Base-by-base conservation (phyloP, 2,888 invertebrate genomes). In the Nomada ferruginata region DNA sequence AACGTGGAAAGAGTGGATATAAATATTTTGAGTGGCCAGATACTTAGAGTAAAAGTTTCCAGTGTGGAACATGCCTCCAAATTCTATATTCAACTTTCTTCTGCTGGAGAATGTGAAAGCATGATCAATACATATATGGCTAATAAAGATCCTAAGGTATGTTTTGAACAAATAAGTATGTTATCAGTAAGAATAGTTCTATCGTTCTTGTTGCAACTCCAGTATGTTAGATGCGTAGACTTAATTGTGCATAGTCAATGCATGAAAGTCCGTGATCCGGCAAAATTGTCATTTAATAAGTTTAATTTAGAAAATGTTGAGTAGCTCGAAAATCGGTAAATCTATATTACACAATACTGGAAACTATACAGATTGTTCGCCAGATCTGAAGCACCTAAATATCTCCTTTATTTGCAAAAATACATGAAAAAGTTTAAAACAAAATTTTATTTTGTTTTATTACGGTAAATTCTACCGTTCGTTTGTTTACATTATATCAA, bases 81-180 rank as follows among this genome's bases (percentile, higher is more conserved):
- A 79, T 94, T 95, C 86, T 92, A 93, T 76, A 89, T 95, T 78
- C 93, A 94, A 44, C 90, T 95, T 52, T 93, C 94, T 76, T 93
- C 93, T 20, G 94, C 93, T 9, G 85, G 84, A 29, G 87, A 90
- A 7, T 90, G 90, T 71, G 89, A 92, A 52, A 84, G 90, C 59
- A 79, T 82, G 23, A 86, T 93, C 3, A 79, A 91, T n/a, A 66
- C 77, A 18, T 93, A 87, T 57, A 92, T 93, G 92, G 72, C 86
- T 65, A 71, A 87, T 10, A 88, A 88, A 63, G 84, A 92, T 86
- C 80, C 87, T 1, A 64, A 91, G 91, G 94, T 94, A 90, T 76
- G 87, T 64, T 74, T 85, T 50, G 42, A 20, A 26, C 29, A 65
- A n/a, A 55, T 60, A 60, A 59, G 26, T 26, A 26, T 44, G 11